Evolutionary conservation across 37 sponge, comb jelly and placozoan genomes (phyloP).

Genomic region (Haliclona indistincta): DNA sequence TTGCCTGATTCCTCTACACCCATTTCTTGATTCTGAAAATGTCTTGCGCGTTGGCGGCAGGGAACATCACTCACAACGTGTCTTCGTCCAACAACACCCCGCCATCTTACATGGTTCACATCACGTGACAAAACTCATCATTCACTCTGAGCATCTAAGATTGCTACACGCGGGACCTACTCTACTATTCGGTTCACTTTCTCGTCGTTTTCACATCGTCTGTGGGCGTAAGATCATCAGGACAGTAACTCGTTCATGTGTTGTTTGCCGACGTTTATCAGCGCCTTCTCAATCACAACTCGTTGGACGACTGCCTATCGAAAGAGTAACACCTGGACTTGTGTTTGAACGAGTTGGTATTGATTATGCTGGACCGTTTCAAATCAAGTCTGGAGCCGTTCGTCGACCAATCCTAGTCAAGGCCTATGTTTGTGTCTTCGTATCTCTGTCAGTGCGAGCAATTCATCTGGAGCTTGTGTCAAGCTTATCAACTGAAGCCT

Average conservation of each 20-base stretch:
- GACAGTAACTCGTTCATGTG: constrained; percentile 18
- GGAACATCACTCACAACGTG: constrained; percentile 7
- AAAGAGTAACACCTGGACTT: constrained; percentile 26
- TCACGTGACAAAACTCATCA: constrained; percentile 26
- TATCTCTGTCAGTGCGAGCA: constrained; percentile 22
- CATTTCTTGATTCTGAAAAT: constrained; percentile 32
- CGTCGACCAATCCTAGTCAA: constrained; percentile 25
- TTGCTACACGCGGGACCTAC: constrained; percentile 40
- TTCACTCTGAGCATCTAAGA: constrained; percentile 13
- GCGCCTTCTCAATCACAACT: constrained; percentile 11
- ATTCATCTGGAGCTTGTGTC: constrained; percentile 37
- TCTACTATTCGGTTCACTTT: constrained; percentile 11
- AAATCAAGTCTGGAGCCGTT: constrained; percentile 34
- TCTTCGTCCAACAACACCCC: constrained; percentile 19
- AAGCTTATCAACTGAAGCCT: constrained; percentile 31
- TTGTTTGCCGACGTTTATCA: constrained; percentile 31
- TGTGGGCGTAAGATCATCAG: constrained; percentile 16
- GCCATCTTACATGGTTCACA: constrained; percentile 37
- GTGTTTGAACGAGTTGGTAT: constrained; percentile 28
- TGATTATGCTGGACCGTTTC: constrained; percentile 37
- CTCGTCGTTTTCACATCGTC: constrained; percentile 16
- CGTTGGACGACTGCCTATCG: constrained; percentile 33
- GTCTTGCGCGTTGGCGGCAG: constrained; percentile 35
- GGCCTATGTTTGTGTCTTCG: constrained; percentile 32
- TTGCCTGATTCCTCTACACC: constrained; percentile 14